A percentile compares a stretch with the other conserved stretches of the same genome.
Evolutionary conservation across 2,888 invertebrate genomes (phyloP).

Genomic region (Cheilosia variabilis): DNA sequence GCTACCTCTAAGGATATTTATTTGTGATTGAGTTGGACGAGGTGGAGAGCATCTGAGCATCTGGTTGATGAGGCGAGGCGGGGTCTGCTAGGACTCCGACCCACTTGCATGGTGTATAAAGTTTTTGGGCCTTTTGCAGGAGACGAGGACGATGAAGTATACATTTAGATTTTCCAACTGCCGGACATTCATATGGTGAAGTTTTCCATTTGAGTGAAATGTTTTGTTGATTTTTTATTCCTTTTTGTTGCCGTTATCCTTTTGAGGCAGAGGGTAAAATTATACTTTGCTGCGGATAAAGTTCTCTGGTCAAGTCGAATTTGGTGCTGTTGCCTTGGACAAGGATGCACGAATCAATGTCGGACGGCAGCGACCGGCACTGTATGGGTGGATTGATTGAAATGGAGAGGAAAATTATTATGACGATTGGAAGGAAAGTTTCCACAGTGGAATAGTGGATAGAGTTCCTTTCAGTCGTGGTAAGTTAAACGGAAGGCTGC

Average conservation of each 20-base stretch:
- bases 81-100: constrained; percentile 5
- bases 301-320: constrained; percentile 39
- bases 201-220: constrained; percentile 75
- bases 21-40: constrained; percentile 69
- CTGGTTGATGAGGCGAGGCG: constrained; percentile 15
- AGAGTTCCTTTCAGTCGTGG: constrained; percentile 52
- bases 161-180: constrained; percentile 45
- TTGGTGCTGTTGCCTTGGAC: constrained; percentile 5
- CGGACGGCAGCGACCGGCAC: background rate
- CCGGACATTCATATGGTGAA: constrained; percentile 73
- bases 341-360: constrained; percentile 49
- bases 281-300: constrained; percentile 57
- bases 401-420: constrained; percentile 75
- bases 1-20: constrained; percentile 62
- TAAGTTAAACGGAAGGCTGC: constrained; percentile 62
- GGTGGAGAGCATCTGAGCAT: constrained; percentile 63
- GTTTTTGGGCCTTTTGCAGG: constrained; percentile 67
- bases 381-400: constrained; percentile 70
- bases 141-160: constrained; percentile 42
- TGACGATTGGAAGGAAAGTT: constrained; percentile 67
- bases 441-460: too few species aligned
- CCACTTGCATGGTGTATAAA: constrained; percentile 58
- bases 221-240: constrained; percentile 53
- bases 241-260: constrained; percentile 27
- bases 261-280: constrained; percentile 32